These are phyloP conservation scores for Brachionus paranguensis DNA, from an alignment of 1,140 invertebrate species.

Conservation along the genomic window DNA sequence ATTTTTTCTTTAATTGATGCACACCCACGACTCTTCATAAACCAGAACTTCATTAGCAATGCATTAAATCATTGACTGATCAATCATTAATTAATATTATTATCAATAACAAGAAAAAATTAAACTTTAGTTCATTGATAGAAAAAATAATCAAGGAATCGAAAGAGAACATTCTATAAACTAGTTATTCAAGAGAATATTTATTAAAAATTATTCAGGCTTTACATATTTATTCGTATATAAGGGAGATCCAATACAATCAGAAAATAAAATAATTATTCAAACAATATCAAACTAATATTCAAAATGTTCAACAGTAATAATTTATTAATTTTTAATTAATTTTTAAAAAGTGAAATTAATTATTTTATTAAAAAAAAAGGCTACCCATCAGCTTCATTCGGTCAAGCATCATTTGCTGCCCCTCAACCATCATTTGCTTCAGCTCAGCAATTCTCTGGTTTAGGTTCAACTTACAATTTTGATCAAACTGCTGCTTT, in stretches of 20 bases:
- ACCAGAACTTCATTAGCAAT: too few species aligned
- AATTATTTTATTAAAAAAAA: not conserved
- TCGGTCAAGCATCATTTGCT: not conserved
- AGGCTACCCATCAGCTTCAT: not conserved
- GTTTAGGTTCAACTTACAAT: not conserved
- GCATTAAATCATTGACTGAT: too few species aligned
- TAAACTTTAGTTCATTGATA: too few species aligned
- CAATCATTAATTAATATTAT: too few species aligned
- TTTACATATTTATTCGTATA: not conserved
- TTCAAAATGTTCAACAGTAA: too few species aligned
- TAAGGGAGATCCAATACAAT: not conserved
- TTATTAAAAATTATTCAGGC: not conserved
- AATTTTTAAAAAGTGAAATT: too few species aligned
- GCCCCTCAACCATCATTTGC: not conserved
- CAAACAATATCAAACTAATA: too few species aligned
- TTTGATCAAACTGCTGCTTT: not conserved
- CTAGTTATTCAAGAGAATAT: not conserved
- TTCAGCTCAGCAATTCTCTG: not conserved
- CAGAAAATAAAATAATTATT: not conserved
- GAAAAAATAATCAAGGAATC: not conserved
- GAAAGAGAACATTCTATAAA: not conserved
- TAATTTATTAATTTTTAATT: too few species aligned
- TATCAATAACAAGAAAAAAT: too few species aligned
- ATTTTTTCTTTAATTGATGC: too few species aligned
- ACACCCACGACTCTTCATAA: too few species aligned